Conservation (phyloP, 2,113 vertebrate species). For the Periophthalmus modestus region DNA sequence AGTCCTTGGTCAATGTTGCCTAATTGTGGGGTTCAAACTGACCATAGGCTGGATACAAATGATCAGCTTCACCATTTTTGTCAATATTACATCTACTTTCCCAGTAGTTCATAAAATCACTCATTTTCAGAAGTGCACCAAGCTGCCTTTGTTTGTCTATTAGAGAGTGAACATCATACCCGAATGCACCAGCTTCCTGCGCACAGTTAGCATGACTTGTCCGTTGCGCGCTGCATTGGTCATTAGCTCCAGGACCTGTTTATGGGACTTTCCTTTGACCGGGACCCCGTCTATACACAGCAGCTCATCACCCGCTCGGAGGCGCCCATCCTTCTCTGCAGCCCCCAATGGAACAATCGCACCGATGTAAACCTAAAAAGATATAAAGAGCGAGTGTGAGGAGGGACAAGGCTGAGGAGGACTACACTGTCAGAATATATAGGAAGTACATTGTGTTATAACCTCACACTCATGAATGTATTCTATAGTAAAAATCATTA, state of each 20-base stretch:
- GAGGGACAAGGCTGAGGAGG: not conserved
- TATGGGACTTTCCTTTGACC: conserved; percentile 94
- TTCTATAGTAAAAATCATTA: too few species aligned
- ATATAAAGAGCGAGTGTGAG: conserved; percentile 16
- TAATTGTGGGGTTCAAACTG: too few species aligned
- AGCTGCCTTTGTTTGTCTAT: too few species aligned
- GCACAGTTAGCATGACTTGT: conserved; percentile 91
- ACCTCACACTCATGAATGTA: too few species aligned
- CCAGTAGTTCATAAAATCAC: too few species aligned
- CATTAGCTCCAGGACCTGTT: conserved; percentile 96
- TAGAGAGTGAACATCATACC: conserved; percentile 67
- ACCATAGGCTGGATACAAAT: too few species aligned
- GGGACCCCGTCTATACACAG: conserved; percentile 93
- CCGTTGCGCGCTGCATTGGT: conserved; percentile 94
- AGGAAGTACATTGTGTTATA: too few species aligned
- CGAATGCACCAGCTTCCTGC: conserved; percentile 83
- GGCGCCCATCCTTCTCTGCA: conserved; percentile 91
- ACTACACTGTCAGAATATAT: too few species aligned
- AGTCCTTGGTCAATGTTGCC: too few species aligned
- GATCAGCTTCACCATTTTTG: too few species aligned
- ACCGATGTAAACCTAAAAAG: conserved; percentile 90
- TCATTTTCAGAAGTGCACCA: too few species aligned
- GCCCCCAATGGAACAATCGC: conserved; percentile 95
- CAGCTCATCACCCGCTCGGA: conserved; percentile 93
- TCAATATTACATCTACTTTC: too few species aligned